Evolutionary conservation across 2,113 vertebrate species (phyloP), one percentile per base, ranked within the genome.

Genomic region (Sminthopsis crassicaudata): DNA sequence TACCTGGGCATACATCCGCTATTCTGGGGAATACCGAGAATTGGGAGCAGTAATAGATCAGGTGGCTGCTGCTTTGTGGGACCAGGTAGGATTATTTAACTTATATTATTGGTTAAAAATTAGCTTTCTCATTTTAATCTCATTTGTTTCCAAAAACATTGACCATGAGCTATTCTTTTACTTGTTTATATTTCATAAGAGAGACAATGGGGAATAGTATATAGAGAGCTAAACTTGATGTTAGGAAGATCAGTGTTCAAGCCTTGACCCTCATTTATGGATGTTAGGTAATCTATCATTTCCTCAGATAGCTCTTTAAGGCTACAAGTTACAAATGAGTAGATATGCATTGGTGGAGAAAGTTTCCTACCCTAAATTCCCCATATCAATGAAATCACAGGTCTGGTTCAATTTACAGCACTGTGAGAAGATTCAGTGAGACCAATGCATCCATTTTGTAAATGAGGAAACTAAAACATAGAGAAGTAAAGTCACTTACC

Each of bases 1-100:
- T 96, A 99, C 99, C 96, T 99, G 99, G 99, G 99, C 99, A 3
- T 99, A 99, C 97, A 99, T 99, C 98, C 99, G 99, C 50, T 99
- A 99, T 98, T 99, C 99, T 36, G 99, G 99, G 97, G 99, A 99
- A 95, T 99, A 99, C 98, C 98, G 99, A 90, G 99, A 99, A 96
- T 99, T 99, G 55, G 99, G 99, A 0, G 99, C 99, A 1, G 99
- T 99, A 95, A 99, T 99, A 98, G 99, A 99, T 98, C 99, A 99
- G 98, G 99, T 99, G 98, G 99, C 99, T 0, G 99, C 99, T 25
- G 99, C 99, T 0, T 98, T 99, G 60, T 99, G 99, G 99, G 99
- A 99, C 98, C 99, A 99, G 99, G 99, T 99, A 98, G 98, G 98
- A 97, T 93, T 48, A 94, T 96, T 96, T 54, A 96, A 90, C 3